These are phyloP conservation scores for Pan troglodytes DNA, from an alignment of 2,113 vertebrate species.

Conservation along the genomic window DNA sequence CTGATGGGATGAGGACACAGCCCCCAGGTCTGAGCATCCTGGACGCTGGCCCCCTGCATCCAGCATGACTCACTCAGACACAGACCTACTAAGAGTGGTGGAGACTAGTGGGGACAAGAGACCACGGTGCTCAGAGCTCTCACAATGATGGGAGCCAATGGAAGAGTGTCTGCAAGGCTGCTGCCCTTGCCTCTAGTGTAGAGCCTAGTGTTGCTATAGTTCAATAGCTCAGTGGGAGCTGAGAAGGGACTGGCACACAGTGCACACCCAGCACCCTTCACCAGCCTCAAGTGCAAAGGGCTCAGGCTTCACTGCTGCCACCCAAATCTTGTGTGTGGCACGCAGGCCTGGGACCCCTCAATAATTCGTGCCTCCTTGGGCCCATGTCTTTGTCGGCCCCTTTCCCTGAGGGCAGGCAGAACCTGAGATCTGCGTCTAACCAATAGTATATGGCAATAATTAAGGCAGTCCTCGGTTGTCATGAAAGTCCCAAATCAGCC, in stretches of 20 bases:
- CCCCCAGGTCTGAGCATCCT: neutral
- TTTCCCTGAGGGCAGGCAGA: neutral
- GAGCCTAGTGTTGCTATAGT: neutral
- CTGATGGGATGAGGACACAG: neutral
- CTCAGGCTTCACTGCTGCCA: neutral
- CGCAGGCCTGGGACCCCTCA: neutral
- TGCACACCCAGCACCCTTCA: neutral
- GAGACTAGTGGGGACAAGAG: neutral
- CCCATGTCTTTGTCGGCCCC: neutral
- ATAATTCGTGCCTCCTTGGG: neutral
- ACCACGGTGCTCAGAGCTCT: neutral
- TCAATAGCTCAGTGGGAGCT: neutral
- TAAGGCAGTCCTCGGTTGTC: neutral
- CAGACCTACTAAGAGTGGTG: neutral
- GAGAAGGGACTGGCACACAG: no score
- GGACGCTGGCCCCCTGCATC: fast-evolving
- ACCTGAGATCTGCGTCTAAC: neutral
- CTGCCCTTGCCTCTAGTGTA: fast-evolving
- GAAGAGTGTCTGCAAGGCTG: no score
- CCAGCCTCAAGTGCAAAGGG: neutral
- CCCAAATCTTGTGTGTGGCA: neutral
- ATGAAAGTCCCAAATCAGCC: neutral
- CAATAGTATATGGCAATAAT: no score
- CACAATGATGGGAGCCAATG: fast-evolving
- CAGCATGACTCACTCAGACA: neutral